Percentiles rank a stretch among this genome's conserved stretches.
Evolutionary conservation across 2,888 invertebrate species (phyloP).

Genomic region (Spilarctia lutea): DNA sequence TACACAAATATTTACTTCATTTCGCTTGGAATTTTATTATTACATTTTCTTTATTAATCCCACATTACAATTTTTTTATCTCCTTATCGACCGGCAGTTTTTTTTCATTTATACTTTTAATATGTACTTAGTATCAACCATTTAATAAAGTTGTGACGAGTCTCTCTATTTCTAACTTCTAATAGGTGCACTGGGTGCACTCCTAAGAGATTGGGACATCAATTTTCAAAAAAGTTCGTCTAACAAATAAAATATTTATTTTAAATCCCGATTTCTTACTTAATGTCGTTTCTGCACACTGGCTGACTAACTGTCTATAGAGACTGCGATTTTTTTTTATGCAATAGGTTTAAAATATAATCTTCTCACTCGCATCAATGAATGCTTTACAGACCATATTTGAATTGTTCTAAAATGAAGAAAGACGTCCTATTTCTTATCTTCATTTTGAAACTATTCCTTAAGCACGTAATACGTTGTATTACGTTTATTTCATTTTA

Average conservation of each 20-base stretch:
- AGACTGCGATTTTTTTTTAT: neutral
- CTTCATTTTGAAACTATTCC: slow-evolving; percentile 1
- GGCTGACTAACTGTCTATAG: neutral
- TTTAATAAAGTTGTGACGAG: neutral
- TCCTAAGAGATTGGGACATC: neutral
- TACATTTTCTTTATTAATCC: neutral
- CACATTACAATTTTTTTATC: neutral
- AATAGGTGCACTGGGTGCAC: neutral
- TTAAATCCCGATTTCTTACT: neutral
- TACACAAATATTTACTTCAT: neutral
- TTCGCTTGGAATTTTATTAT: neutral
- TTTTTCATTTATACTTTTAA: neutral
- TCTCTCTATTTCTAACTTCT: neutral
- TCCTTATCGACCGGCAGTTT: neutral
- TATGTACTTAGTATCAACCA: neutral
- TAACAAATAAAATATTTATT: neutral
- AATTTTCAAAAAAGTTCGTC: neutral
- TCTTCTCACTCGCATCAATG: neutral
- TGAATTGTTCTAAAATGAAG: neutral
- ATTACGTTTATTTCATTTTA: neutral
- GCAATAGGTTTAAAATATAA: neutral
- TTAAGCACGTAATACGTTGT: neutral
- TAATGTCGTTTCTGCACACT: neutral
- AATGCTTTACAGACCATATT: neutral
- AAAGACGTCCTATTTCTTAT: neutral